Evolutionary conservation across 2,113 vertebrate genomes (phyloP).

Genomic region (Petrocephalus microphthalmus): DNA sequence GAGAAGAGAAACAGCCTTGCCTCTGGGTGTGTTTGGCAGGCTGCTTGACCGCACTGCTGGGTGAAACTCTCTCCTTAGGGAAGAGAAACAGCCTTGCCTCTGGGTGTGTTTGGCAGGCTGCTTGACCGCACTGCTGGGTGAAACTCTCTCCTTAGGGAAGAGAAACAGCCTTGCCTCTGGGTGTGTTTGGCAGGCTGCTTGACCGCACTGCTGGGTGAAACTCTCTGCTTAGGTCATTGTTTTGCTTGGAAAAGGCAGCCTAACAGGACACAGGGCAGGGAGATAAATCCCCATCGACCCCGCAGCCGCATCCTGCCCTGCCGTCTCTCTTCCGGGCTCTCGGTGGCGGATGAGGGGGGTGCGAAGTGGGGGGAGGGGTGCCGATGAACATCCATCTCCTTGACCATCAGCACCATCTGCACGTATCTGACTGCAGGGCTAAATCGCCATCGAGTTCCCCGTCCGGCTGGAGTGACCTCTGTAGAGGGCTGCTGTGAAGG

Average conservation of each 20-base stretch:
- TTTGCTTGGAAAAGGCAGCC: background rate
- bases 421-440: background rate
- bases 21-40: background rate
- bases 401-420: background rate
- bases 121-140: background rate
- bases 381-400: background rate
- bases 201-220: too few relatives aligned
- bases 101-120: background rate
- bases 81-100: background rate
- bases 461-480: background rate
- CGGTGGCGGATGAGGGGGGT: background rate
- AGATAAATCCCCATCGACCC: background rate
- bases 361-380: background rate
- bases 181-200: background rate
- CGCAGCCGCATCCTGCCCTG: background rate
- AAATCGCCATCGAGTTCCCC: background rate
- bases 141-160: background rate
- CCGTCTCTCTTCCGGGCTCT: background rate
- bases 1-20: background rate
- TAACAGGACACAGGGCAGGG: background rate
- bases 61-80: background rate
- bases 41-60: background rate
- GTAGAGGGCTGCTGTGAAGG: background rate
- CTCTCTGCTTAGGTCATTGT: background rate
- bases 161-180: background rate